phyloP scores from a whole-genome alignment of 2,888 invertebrate species.

The Spodoptera picta region DNA sequence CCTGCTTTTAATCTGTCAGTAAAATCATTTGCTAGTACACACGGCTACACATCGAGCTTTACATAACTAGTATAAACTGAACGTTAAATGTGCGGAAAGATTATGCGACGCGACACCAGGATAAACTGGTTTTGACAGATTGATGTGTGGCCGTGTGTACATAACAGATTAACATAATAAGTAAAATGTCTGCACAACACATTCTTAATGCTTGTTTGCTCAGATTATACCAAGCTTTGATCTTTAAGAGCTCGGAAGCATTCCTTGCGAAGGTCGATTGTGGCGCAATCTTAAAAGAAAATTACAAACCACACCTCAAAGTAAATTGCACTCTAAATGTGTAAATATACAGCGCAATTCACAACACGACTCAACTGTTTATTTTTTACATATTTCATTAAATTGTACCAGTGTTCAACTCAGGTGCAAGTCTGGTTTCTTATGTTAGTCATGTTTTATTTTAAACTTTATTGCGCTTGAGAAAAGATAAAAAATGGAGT shows the following conservation, averaged over 20 bases:
- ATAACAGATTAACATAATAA: background rate
- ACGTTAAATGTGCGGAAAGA: too few relatives aligned
- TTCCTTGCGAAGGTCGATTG: conserved; percentile 68
- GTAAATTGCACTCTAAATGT: conserved; percentile 39
- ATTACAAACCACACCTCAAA: conserved; percentile 26
- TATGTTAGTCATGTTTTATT: conserved; percentile 9
- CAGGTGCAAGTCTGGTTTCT: conserved; percentile 45
- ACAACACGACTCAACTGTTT: conserved; percentile 1
- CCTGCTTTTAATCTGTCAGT: background rate
- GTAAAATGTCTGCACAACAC: conserved; percentile 26
- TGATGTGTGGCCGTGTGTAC: too few relatives aligned
- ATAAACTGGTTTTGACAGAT: too few relatives aligned
- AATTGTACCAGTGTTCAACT: conserved; percentile 55
- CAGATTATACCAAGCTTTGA: conserved; percentile 56
- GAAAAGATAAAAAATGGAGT: conserved; percentile 25
- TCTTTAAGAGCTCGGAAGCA: conserved; percentile 72
- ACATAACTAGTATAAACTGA: too few relatives aligned
- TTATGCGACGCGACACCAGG: too few relatives aligned
- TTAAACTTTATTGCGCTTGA: conserved; percentile 29
- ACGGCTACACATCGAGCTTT: too few relatives aligned
- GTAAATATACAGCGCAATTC: conserved; percentile 19
- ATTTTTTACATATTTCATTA: conserved; percentile 48
- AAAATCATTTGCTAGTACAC: conserved; percentile 3
- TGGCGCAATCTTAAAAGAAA: conserved; percentile 47
- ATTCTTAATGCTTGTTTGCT: conserved; percentile 34